Evolutionary conservation across 1,140 invertebrate species (phyloP).

Genomic region (Lordiphosa mommai): DNA sequence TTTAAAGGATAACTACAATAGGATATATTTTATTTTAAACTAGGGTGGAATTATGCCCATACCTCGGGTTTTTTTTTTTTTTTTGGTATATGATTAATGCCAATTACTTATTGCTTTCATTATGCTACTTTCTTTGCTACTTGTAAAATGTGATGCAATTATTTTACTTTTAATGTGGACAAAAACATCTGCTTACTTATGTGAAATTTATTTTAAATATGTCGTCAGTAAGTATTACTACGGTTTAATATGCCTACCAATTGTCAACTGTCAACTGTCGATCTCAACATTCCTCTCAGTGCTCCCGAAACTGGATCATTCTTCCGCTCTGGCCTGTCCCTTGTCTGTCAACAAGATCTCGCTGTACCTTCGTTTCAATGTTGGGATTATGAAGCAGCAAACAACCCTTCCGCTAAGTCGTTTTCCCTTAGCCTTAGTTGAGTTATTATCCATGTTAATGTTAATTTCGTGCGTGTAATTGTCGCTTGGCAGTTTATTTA

Average conservation of each 20-base stretch:
- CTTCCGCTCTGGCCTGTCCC: constrained; percentile 25
- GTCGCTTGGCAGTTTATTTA: constrained; percentile 49
- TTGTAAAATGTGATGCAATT: no score
- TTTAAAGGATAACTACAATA: no score
- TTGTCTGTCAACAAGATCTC: constrained; percentile 31
- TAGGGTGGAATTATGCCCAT: no score
- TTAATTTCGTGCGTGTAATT: constrained; percentile 53
- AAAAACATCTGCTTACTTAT: constrained; percentile 33
- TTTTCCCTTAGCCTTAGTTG: constrained; percentile 25
- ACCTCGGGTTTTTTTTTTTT: no score
- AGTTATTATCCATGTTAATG: constrained; percentile 46
- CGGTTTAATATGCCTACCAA: constrained; percentile 29
- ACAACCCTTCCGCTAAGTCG: constrained; percentile 15
- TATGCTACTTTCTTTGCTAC: no score
- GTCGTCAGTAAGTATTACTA: constrained; percentile 40
- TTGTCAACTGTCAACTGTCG: constrained; percentile 31
- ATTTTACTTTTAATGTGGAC: background rate
- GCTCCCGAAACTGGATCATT: background rate
- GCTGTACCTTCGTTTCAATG: constrained; percentile 13
- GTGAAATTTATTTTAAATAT: constrained; percentile 17
- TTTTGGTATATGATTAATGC: no score
- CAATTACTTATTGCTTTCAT: no score
- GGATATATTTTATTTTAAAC: no score
- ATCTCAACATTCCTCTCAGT: constrained; percentile 7
- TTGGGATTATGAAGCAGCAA: constrained; percentile 7